Evolutionary conservation across 2,797 vertebrate genomes (phyloP).

Genomic region (Falco biarmicus): DNA sequence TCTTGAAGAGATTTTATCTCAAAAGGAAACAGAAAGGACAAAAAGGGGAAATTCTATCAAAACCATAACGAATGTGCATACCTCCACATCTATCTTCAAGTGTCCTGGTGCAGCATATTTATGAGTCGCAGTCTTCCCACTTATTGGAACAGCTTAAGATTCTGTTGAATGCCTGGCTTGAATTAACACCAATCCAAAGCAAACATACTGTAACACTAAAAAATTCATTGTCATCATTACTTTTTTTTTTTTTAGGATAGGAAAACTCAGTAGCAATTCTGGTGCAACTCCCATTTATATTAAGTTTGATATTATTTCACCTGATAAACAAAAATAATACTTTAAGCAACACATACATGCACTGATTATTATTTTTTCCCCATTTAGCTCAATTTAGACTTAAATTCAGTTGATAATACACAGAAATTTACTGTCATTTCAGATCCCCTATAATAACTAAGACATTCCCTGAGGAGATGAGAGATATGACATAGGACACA

Average conservation of each 20-base stretch:
- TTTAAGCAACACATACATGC: neutral
- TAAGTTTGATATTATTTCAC: neutral
- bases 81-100: neutral
- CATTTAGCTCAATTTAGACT: neutral
- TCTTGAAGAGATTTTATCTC: neutral
- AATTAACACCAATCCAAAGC: neutral
- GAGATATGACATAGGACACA: neutral
- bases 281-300: accelerated
- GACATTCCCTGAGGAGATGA: neutral
- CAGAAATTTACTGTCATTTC: neutral
- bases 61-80: neutral
- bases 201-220: neutral
- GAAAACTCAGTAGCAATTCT: neutral
- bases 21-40: neutral
- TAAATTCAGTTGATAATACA: neutral
- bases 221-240: neutral
- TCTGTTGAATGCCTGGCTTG: neutral
- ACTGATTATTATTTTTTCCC: neutral
- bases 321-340: neutral
- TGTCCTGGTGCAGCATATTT: neutral
- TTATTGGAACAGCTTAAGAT: neutral
- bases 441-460: neutral
- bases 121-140: neutral
- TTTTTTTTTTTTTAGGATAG: neutral
- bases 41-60: neutral